A percentile compares a stretch with the other conserved stretches of the same genome.
These are phyloP conservation scores for Oncorhynchus keta DNA, from an alignment of 2,113 vertebrate species.

Conservation along the genomic window DNA sequence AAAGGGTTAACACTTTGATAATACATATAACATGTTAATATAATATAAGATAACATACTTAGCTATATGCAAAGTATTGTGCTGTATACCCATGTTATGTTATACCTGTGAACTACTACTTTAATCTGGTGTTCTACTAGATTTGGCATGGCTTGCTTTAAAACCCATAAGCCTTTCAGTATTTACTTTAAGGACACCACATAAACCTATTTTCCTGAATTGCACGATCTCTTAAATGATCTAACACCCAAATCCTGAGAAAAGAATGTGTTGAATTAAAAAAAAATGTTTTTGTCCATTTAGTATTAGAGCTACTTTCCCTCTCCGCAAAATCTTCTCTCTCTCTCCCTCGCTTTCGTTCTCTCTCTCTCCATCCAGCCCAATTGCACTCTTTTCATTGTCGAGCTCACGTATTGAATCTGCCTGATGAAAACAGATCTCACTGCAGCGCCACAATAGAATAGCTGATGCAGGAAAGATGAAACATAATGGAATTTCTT, in stretches of 20 bases:
- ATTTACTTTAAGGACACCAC: constrained; percentile 39
- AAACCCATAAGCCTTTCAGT: constrained; percentile 40
- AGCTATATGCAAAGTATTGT: too few species aligned
- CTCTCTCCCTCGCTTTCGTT: neutral
- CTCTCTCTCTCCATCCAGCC: constrained; percentile 51
- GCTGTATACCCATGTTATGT: too few species aligned
- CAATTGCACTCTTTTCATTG: constrained; percentile 74
- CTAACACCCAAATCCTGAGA: constrained; percentile 59
- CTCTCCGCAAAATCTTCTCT: constrained; percentile 37
- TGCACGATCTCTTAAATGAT: constrained; percentile 64
- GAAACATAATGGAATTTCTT: constrained; percentile 80
- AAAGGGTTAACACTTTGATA: too few species aligned
- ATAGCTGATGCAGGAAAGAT: constrained; percentile 79
- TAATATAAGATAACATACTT: too few species aligned
- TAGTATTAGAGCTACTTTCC: constrained; percentile 61
- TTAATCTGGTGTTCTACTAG: constrained; percentile 41
- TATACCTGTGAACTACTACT: constrained; percentile 4
- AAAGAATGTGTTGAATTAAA: constrained; percentile 25
- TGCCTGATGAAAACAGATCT: constrained; percentile 82
- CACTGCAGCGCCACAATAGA: constrained; percentile 77
- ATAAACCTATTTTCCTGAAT: constrained; percentile 62
- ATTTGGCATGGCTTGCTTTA: constrained; percentile 19
- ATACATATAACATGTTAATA: too few species aligned
- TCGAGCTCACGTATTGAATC: constrained; percentile 75
- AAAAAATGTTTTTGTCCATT: constrained; percentile 37